Evolutionary conservation across 2,888 invertebrate species (phyloP), one percentile per base, ranked within the genome.

Genomic region (Eupeodes latifasciatus): DNA sequence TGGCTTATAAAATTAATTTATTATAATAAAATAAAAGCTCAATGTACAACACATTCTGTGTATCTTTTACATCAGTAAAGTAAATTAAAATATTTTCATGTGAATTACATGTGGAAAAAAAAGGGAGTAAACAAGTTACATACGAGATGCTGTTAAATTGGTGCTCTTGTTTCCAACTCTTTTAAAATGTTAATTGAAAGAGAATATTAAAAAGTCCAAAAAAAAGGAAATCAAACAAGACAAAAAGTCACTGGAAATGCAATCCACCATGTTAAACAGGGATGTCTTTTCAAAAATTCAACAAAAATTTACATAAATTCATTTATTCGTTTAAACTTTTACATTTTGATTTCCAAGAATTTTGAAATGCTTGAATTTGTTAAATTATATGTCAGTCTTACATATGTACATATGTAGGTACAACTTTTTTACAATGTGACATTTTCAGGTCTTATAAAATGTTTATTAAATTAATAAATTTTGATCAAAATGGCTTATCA

Each of bases 161-260:
- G 34, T 40, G 10, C 36, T 40, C 36, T 16, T 55, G 53, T n/a
- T 40, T 40, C 16, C 40, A 19, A 19, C 40, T 53, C 16, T 40
- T 69, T 69, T 40, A 16, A 7, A 27, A 69, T 69, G 49, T 69
- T 40, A 69, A 55, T 69, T 69, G 40, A 55, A 69, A 69, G 40
- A 40, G 53, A 69, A 69, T 69, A 69, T 19, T 55, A 69, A 69
- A 69, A 66, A 27, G 36, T 11, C 6, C 34, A 61, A 62, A 62
- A n/a, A n/a, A 44, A 6, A 66, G 47, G 19, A 40, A 59, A 16
- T 5, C 16, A 53, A 0, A 59, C 11, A 14, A n/a, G 5, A 51
- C n/a, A 7, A 62, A 16, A 16, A 55, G 40, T 69, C 69, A 53
- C 55, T 69, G 69, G 40, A 69, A 55, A 55, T 69, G 69, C 69